Evolutionary conservation across 2,888 invertebrate genomes (phyloP).

Genomic region (Metellina segmentata): DNA sequence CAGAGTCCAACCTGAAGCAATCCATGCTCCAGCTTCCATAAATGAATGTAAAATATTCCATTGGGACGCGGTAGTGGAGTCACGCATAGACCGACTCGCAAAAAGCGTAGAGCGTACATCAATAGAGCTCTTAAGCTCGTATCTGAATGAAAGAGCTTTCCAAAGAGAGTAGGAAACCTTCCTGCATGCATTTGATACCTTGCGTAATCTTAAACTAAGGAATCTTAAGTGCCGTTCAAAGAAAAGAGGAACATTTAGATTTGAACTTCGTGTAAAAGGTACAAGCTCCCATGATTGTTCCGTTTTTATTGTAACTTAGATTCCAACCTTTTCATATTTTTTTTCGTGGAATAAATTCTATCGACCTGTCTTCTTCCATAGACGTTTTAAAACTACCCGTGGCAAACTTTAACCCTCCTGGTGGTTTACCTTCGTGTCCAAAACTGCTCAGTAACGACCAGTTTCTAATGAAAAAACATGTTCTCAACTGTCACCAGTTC

Average conservation of each 20-base stretch:
- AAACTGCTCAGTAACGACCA: no score
- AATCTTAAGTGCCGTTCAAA: not conserved
- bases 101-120: conserved; percentile 3
- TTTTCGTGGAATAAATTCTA: no score
- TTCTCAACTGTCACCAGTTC: no score
- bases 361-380: no score
- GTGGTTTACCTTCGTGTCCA: no score
- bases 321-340: no score
- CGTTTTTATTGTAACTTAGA: no score
- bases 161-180: conserved; percentile 11
- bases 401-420: no score
- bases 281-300: no score
- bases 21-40: conserved; percentile 31
- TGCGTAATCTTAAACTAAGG: not conserved
- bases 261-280: no score
- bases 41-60: conserved; percentile 57
- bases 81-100: conserved; percentile 18
- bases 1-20: conserved; percentile 32
- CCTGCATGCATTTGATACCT: conserved; percentile 10
- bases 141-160: conserved; percentile 21
- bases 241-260: not conserved
- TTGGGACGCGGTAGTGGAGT: conserved; percentile 22
- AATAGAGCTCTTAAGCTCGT: conserved; percentile 33
- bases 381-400: no score
- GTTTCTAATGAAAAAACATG: no score